A percentile compares a stretch with the other conserved stretches of the same genome.
These are phyloP conservation scores for Colius striatus DNA, from an alignment of 2,113 vertebrate genomes.

Conservation along the genomic window DNA sequence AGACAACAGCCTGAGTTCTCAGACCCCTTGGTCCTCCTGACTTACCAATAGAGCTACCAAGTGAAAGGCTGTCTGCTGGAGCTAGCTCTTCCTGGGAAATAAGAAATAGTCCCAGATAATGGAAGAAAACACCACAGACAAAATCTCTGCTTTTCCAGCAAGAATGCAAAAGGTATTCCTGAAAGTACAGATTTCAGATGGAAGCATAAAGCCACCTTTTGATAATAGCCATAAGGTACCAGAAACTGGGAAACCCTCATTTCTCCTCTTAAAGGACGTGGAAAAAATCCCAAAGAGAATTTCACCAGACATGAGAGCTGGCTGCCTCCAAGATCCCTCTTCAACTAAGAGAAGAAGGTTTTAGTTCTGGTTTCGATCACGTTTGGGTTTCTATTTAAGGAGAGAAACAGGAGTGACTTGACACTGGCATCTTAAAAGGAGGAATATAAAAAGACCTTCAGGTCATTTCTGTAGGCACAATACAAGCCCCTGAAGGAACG, in stretches of 20 bases:
- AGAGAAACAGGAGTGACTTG: not conserved
- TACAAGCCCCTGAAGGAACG: slow-evolving; percentile 51
- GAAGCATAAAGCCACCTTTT: not conserved
- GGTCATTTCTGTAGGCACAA: slow-evolving; percentile 49
- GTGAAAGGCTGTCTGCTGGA: not conserved
- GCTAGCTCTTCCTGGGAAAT: fast-evolving
- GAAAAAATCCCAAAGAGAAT: not conserved
- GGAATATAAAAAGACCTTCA: slow-evolving; percentile 24
- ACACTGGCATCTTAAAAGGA: not conserved
- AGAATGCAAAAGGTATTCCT: not conserved
- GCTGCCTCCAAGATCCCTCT: not conserved
- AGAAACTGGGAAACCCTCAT: not conserved
- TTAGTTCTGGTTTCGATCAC: not conserved
- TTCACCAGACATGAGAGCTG: not conserved
- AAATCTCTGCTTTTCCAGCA: not conserved
- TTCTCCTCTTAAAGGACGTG: not conserved
- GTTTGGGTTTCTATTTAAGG: not conserved
- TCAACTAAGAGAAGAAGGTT: not conserved
- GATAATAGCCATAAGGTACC: not conserved
- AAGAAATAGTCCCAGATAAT: not conserved
- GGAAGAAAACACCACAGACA: not conserved
- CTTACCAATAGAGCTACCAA: fast-evolving
- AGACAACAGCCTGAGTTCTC: not conserved
- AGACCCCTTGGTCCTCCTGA: not conserved
- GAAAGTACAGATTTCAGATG: not conserved